Percentiles rank a stretch among this genome's conserved stretches.
Evolutionary conservation across 2,113 vertebrate species (phyloP).

Genomic region (Butorides virescens): DNA sequence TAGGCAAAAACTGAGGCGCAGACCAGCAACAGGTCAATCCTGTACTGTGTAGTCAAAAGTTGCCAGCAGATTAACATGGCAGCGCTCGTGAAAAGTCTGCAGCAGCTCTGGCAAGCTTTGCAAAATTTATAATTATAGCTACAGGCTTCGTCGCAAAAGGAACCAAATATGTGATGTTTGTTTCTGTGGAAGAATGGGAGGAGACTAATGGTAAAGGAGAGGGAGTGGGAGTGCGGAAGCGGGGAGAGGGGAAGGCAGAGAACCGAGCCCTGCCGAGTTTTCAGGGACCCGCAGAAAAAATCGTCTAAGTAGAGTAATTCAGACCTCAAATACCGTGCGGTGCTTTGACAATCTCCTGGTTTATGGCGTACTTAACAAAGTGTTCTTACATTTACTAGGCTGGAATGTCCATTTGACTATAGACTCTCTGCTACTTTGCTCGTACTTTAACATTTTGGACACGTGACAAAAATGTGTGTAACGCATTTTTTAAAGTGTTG

Average conservation of each 20-base stretch:
- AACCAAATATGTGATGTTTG: constrained; percentile 58
- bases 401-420: constrained; percentile 48
- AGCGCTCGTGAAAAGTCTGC: not conserved
- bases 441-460: constrained; percentile 65
- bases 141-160: constrained; percentile 11
- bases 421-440: constrained; percentile 34
- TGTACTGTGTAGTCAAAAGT: not conserved
- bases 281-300: not conserved
- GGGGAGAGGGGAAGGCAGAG: constrained; percentile 1
- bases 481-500: constrained; percentile 66
- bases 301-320: not conserved
- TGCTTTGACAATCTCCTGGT: constrained; percentile 31
- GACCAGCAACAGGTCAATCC: constrained; percentile 28
- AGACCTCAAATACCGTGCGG: not conserved
- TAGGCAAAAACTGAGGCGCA: constrained; percentile 21
- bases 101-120: constrained; percentile 25
- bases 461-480: constrained; percentile 70
- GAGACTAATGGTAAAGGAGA: constrained; percentile 68
- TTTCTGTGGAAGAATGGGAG: constrained; percentile 69
- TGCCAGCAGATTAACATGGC: constrained; percentile 48
- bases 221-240: not conserved
- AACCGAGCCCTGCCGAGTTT: not conserved
- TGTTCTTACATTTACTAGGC: constrained; percentile 15
- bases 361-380: not conserved
- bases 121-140: constrained; percentile 33